phyloP scores from a whole-genome alignment of 2,113 vertebrate species.

The Cavia porcellus region DNA sequence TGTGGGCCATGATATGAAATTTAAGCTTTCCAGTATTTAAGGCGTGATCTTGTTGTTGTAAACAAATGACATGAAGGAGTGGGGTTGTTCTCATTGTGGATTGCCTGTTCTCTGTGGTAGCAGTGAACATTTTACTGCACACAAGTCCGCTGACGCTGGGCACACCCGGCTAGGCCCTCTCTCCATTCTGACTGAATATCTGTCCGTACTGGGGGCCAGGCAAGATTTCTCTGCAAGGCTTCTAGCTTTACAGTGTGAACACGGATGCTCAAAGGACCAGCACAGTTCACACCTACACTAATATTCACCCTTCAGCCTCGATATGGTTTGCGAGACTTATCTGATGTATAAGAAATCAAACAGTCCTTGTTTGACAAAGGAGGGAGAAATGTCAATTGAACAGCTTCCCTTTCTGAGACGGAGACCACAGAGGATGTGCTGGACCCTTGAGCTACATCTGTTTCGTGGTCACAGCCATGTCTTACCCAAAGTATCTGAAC shows the following conservation, averaged over 20 bases:
- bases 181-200: neutral
- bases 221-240: neutral
- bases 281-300: neutral
- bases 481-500: neutral
- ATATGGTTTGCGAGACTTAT: neutral
- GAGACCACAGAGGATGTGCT: neutral
- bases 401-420: neutral
- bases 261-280: slow-evolving; percentile 25
- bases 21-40: slow-evolving; percentile 61
- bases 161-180: slow-evolving; percentile 39
- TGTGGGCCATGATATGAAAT: slow-evolving; percentile 36
- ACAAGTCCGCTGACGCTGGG: slow-evolving; percentile 49
- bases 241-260: slow-evolving; percentile 45
- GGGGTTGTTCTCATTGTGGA: neutral
- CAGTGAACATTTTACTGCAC: slow-evolving; percentile 58
- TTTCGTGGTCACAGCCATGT: neutral
- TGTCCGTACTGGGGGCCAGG: slow-evolving; percentile 14
- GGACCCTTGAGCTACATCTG: neutral
- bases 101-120: slow-evolving; percentile 61
- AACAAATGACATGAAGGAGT: slow-evolving; percentile 37
- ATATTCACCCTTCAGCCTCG: slow-evolving; percentile 13
- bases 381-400: neutral
- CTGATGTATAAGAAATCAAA: slow-evolving; percentile 26
- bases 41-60: slow-evolving; percentile 42
- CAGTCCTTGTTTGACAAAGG: neutral